These are phyloP conservation scores for Odontomachus brunneus DNA, from an alignment of 1,140 invertebrate genomes.

Conservation along the genomic window DNA sequence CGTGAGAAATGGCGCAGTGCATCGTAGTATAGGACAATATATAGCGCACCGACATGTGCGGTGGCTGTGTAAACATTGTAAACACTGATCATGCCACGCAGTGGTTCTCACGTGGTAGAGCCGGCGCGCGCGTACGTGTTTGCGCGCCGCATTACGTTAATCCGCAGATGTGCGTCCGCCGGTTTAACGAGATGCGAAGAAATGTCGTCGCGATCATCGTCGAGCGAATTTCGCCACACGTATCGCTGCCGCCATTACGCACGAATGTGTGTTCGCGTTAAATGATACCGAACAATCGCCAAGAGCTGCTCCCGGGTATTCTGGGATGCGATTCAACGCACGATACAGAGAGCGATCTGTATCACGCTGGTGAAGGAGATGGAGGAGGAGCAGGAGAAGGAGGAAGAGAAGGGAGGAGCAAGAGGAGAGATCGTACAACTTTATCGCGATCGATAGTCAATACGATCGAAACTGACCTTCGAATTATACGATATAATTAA, in stretches of 20 bases:
- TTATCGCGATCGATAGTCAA: neutral
- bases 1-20: slow-evolving; percentile 66
- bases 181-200: slow-evolving; percentile 38
- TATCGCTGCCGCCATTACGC: neutral
- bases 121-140: neutral
- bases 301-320: neutral
- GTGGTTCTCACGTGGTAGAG: slow-evolving; percentile 64
- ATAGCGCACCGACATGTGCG: slow-evolving; percentile 57
- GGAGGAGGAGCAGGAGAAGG: neutral
- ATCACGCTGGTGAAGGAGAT: neutral
- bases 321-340: neutral
- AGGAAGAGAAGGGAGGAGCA: neutral
- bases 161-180: slow-evolving; percentile 34
- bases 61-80: slow-evolving; percentile 74
- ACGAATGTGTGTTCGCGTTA: neutral
- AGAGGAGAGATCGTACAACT: neutral
- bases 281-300: neutral
- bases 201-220: slow-evolving; percentile 16
- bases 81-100: slow-evolving; percentile 69
- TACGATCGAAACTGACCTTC: neutral
- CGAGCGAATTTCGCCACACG: neutral
- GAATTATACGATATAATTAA: neutral
- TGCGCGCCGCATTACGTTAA: slow-evolving; percentile 29
- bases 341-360: neutral
- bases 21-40: slow-evolving; percentile 42